Base-by-base conservation (phyloP, 2,797 vertebrate species). In the Crypturellus tataupa region DNA sequence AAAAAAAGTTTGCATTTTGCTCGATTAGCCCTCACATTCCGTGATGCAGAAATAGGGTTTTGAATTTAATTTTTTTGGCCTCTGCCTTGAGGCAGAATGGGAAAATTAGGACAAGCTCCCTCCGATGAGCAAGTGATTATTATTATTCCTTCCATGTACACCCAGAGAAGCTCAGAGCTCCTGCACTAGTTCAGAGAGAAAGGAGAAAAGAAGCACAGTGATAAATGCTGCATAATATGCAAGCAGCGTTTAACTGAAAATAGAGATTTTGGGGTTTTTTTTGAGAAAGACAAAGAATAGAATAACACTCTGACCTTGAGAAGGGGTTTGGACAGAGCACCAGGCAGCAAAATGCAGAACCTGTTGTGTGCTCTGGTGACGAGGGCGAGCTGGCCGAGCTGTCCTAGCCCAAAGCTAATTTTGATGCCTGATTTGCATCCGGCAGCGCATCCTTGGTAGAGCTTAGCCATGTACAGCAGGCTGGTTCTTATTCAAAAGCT, bases 21-120 rank as follows among this genome's bases (percentile, higher is more conserved):
- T 39, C 47, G 42, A 25, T 55, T 25, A 55, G 71, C 24, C 59
- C 64, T 81, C 17, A 5, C 46, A 20, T 46, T 3, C 6, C 13
- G 13, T 10, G 46, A 14, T 29, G 47, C 1, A 5, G 46, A 89
- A 11, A 56, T 7, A n/a, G 46, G 24, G 9, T 68, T 86, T 79
- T 56, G 33, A 73, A 37, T 46, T 23, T 70, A 1, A 37, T 55
- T 68, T 27, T 63, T 87, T 75, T 37, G 5, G 72, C 39, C 56
- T 85, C 73, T 83, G 82, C 87, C 91, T 89, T 64, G 0, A 0
- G 89, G 70, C 68, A 15, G 46, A 89, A 90, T 6, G 46, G 82
- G 21, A 75, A 78, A 95, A 95, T 93, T 25, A 93, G 93, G 76
- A 60, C 68, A 77, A 83, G 35, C 62, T 93, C 4, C 0, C 18